Percentiles rank a stretch among this genome's conserved stretches.
phyloP scores from a whole-genome alignment of 2,113 vertebrate genomes.

The Eretmochelys imbricata region DNA sequence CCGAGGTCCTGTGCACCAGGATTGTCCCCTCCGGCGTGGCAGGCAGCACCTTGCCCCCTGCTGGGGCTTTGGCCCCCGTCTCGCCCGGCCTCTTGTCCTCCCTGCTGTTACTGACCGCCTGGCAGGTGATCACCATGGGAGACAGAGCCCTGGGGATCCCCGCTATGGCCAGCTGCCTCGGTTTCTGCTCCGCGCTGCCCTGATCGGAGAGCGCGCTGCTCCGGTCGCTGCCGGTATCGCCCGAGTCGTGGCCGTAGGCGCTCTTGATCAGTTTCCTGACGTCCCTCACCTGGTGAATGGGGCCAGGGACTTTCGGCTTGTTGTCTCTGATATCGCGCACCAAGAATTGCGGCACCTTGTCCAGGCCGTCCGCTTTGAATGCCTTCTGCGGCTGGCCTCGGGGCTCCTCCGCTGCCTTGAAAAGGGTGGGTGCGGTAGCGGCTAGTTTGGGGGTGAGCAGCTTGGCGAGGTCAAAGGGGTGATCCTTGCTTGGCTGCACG shows the following conservation, averaged over 20 bases:
- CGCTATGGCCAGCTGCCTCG: conserved; percentile 74
- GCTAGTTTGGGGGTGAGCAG: conserved; percentile 83
- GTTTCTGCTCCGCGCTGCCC: conserved; percentile 77
- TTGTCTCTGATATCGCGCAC: conserved; percentile 91
- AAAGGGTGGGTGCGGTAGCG: conserved; percentile 29
- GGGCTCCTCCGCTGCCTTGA: conserved; percentile 78
- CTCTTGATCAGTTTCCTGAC: conserved; percentile 95
- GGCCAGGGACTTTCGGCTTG: conserved; percentile 86
- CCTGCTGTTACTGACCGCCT: conserved; percentile 86
- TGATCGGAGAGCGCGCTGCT: conserved; percentile 76
- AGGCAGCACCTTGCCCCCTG: neutral
- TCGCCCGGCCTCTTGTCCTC: conserved; percentile 59
- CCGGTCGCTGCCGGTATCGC: conserved; percentile 84
- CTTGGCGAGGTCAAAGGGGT: conserved; percentile 86
- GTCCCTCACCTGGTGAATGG: conserved; percentile 94
- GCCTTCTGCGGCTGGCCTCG: conserved; percentile 69
- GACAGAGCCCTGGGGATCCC: conserved; percentile 79
- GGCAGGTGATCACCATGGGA: conserved; percentile 94
- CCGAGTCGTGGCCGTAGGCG: conserved; percentile 87
- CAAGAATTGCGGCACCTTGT: conserved; percentile 92
- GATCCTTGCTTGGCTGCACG: conserved; percentile 76
- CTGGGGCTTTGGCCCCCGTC: conserved; percentile 8
- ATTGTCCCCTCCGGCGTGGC: conserved; percentile 80
- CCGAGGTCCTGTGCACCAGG: conserved; percentile 79
- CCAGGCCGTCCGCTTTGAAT: conserved; percentile 82